Percentiles rank a stretch among this genome's conserved stretches.
Conservation (phyloP, 2,113 vertebrate genomes). For the Pleuronectes platessa region DNA sequence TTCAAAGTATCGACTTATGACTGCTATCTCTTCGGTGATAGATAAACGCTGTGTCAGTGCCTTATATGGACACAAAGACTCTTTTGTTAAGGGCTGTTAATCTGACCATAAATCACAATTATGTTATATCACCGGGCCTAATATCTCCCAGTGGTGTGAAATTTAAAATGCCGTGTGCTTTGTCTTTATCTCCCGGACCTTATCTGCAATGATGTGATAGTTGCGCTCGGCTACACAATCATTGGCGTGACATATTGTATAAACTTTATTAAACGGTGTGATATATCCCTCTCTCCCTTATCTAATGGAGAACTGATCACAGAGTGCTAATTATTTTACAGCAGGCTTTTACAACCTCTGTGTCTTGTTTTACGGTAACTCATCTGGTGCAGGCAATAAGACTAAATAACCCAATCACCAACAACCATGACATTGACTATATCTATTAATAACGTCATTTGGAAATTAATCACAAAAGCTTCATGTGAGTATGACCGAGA, state of each 20-base stretch:
- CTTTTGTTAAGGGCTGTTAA: conserved; percentile 40
- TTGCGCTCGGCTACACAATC: conserved; percentile 10
- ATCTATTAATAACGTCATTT: background rate
- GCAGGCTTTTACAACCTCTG: background rate
- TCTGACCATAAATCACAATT: conserved; percentile 49
- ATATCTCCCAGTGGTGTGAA: conserved; percentile 34
- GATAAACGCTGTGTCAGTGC: background rate
- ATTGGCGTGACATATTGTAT: conserved; percentile 2
- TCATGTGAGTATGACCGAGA: no score
- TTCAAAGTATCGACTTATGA: conserved; percentile 34
- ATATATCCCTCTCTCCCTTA: background rate
- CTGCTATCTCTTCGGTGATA: conserved; percentile 14
- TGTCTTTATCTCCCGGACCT: conserved; percentile 3
- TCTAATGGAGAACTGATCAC: conserved; percentile 47
- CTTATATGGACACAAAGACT: conserved; percentile 31
- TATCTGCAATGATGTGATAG: conserved; percentile 43
- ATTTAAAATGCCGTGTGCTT: conserved; percentile 8
- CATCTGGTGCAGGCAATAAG: background rate
- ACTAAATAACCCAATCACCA: background rate
- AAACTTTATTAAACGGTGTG: conserved; percentile 44
- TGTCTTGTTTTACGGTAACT: background rate
- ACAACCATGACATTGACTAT: background rate
- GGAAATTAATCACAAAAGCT: background rate
- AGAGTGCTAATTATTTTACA: conserved; percentile 58
- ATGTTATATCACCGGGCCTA: conserved; percentile 21